These are phyloP conservation scores for Sturmia bella DNA, from an alignment of 2,888 invertebrate species.

Conservation along the genomic window DNA sequence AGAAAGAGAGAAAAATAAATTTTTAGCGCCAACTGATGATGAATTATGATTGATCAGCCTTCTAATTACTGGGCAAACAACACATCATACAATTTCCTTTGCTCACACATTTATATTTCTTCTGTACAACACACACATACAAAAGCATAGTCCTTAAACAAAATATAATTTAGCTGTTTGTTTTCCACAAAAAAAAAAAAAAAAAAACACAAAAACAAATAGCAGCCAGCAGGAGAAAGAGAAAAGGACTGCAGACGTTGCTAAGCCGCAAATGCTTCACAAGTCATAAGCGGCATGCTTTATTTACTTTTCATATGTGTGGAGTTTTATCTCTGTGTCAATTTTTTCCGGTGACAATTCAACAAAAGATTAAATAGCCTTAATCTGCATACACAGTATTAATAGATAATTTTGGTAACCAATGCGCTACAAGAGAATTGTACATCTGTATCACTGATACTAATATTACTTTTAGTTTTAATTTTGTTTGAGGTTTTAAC, in stretches of 20 bases:
- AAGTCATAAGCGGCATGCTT: constrained; percentile 59
- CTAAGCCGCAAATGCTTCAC: constrained; percentile 58
- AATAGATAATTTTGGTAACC: too few species aligned
- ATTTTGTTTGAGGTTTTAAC: too few species aligned
- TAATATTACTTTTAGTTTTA: too few species aligned
- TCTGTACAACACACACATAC: neutral
- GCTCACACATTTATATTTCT: neutral
- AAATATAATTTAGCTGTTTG: constrained; percentile 9
- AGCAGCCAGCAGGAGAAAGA: constrained; percentile 31
- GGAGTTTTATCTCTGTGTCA: neutral
- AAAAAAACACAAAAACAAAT: constrained; percentile 17
- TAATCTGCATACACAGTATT: constrained; percentile 49
- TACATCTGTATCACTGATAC: too few species aligned
- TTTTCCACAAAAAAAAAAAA: constrained; percentile 5
- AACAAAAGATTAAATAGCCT: constrained; percentile 62
- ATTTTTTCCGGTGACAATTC: constrained; percentile 54
- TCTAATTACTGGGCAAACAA: constrained; percentile 79
- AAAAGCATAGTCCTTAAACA: constrained; percentile 40
- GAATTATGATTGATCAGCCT: constrained; percentile 80
- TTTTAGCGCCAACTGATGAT: constrained; percentile 74
- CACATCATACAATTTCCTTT: constrained; percentile 63
- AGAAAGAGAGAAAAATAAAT: constrained; percentile 35
- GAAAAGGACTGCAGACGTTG: constrained; percentile 44
- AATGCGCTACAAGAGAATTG: too few species aligned
- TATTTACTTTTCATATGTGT: constrained; percentile 22